Conservation (phyloP, 2,113 vertebrate genomes). For the Motacilla alba region DNA sequence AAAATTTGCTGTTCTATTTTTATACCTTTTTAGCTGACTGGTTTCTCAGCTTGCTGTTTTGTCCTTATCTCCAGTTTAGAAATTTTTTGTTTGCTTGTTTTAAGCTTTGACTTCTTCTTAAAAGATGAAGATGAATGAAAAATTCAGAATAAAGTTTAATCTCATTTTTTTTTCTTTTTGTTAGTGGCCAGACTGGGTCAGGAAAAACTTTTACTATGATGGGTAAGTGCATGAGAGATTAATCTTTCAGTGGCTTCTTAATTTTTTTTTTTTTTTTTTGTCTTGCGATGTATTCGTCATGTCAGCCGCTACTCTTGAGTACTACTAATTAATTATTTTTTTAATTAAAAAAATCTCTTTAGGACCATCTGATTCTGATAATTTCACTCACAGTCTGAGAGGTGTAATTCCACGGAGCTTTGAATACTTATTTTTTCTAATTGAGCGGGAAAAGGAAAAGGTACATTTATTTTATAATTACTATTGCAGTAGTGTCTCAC, state of each 20-base stretch:
- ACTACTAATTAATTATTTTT: not conserved
- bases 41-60: not conserved
- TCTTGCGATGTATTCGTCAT: not conserved
- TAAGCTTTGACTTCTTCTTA: not conserved
- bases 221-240: conserved; percentile 74
- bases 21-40: not conserved
- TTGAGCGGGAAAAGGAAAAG: conserved; percentile 90
- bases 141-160: not conserved
- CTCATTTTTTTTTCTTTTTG: not conserved
- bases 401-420: conserved; percentile 96
- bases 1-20: not conserved
- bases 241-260: not conserved
- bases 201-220: conserved; percentile 99
- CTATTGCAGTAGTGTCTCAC: not conserved
- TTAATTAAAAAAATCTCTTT: not conserved
- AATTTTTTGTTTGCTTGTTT: not conserved
- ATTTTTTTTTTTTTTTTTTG: not conserved
- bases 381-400: conserved; percentile 90
- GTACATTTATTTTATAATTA: conserved; percentile 59
- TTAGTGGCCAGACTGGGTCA: conserved; percentile 94
- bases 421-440: conserved; percentile 95
- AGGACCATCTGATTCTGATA: conserved; percentile 93
- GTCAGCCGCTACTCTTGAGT: not conserved
- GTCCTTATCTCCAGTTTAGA: not conserved
- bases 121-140: not conserved